Evolutionary conservation across 2,797 vertebrate species (phyloP).

Genomic region (Anomalospiza imberbis): DNA sequence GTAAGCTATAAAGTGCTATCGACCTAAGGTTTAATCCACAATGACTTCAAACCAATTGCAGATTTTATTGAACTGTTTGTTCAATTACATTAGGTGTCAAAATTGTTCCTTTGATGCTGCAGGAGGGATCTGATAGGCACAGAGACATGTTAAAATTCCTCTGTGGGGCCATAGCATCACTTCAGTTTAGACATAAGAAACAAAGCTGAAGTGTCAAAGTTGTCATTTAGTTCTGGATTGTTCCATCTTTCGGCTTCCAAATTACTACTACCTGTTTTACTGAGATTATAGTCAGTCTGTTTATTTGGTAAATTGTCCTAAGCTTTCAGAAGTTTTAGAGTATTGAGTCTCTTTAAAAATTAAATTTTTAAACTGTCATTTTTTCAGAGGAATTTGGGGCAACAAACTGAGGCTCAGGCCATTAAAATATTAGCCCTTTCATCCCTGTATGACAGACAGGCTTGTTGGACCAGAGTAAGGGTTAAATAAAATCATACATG

Average conservation of each 20-base stretch:
- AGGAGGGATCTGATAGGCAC: constrained; percentile 10
- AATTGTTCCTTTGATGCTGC: background rate
- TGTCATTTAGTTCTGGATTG: background rate
- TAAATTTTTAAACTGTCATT: fast-evolving
- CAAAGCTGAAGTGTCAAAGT: background rate
- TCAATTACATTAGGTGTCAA: constrained; percentile 43
- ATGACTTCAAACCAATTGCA: constrained; percentile 31
- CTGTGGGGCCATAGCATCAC: background rate
- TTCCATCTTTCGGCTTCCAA: background rate
- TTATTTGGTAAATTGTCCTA: background rate
- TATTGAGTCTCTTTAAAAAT: background rate
- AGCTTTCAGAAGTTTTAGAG: background rate
- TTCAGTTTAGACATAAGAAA: background rate
- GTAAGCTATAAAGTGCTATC: background rate
- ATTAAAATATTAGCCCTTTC: background rate
- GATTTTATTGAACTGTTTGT: constrained; percentile 47
- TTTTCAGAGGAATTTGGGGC: background rate
- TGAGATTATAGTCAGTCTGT: background rate
- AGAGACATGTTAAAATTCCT: background rate
- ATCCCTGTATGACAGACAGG: background rate
- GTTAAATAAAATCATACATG: background rate
- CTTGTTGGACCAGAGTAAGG: background rate
- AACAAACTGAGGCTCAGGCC: background rate
- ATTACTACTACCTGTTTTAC: background rate
- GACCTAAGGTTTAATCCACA: constrained; percentile 33